Evolutionary conservation across 2,888 invertebrate genomes (phyloP), one percentile per base, ranked within the genome.

Genomic region (Platerodrilus igneus): DNA sequence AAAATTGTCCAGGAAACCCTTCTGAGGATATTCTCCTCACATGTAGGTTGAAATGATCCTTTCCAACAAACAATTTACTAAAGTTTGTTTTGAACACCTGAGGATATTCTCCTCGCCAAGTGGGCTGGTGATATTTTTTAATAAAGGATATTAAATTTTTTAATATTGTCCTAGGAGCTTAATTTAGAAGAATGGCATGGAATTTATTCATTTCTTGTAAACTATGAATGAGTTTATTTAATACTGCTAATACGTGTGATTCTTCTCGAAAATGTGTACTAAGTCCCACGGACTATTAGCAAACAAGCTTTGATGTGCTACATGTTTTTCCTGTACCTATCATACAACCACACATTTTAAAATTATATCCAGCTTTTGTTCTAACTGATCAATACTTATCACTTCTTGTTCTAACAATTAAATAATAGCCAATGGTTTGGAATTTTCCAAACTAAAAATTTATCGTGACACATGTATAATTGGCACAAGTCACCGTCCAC

Each of bases 161-260:
- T 27, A 88, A 74, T 48, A 95, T 83, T 47, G 92, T 91, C 58
- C 92, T 77, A 38, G 90, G 87, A 3, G 92, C 91, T 70, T 94
- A 94, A 67, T 94, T 94, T 59, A 94, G 70, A 16, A 94, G 71
- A 50, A 87, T 92, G 25, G 86, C 84, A 61, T 94, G 89, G 63
- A 88, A 93, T 66, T 92, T 93, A 66, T 89, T 86, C 83, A 93
- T 89, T 72, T 95, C 94, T 70, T 89, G 80, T 41, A 93, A 74
- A 34, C 83, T 79, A 60, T 86, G 75, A 49, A 85, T 83, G 50
- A 87, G 73, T 67, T 83, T 83, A 53, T 81, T 82, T 29, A 94
- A 71, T 21, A 84, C 82, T 44, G 86, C 83, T 69, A 86, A 80
- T 35, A 91, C 83, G 45, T 82, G 74, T 13, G 85, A 77, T 63